Base-by-base conservation (phyloP, 2,797 vertebrate species). In the Microchirus variegatus region DNA sequence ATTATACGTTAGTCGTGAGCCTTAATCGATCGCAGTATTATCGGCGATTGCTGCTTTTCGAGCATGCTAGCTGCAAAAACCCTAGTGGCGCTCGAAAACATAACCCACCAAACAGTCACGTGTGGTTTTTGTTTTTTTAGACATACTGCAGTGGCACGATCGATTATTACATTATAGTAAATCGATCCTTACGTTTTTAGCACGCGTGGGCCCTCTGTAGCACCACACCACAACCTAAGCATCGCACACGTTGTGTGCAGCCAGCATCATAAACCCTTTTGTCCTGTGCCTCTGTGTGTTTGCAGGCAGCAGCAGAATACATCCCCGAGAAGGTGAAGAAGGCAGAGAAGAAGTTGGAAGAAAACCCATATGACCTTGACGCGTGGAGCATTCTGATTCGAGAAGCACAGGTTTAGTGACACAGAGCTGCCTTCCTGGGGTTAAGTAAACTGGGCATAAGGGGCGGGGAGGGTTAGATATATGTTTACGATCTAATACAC, bases 311-410 rank as follows among this genome's bases (percentile, higher is more conserved):
- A 67, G 92, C 95, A 31, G 98, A 99, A 74, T 99, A 99, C 91
- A 95, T 99, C 73, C 98, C 98, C 51, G 98, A 99, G 93, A 99
- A 99, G 94, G 98, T 99, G 94, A 99, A 99, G 94, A 99, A 99
- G 92, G 98, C 98, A 80, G 98, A 99, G 92, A 99, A 98, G 96
- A 99, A 99, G 95, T 95, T 99, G 94, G 98, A 99, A 97, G 98
- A 99, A 93, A 99, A 99, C 88, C 97, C 96, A 84, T 99, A 97
- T 96, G 98, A 99, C 96, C 97, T 99, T 95, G 97, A 99, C 96
- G 97, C 98, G 91, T 99, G 97, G 98, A 99, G 97, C 97, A 99
- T 99, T 97, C 98, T 99, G 96, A 99, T 99, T 98, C 97, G 98
- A 96, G 98, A 99, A 96, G 97, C 98, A 98, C 98, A 99, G 98